Base-by-base conservation (phyloP, 1,140 invertebrate genomes). In the Bombus balteatus region DNA sequence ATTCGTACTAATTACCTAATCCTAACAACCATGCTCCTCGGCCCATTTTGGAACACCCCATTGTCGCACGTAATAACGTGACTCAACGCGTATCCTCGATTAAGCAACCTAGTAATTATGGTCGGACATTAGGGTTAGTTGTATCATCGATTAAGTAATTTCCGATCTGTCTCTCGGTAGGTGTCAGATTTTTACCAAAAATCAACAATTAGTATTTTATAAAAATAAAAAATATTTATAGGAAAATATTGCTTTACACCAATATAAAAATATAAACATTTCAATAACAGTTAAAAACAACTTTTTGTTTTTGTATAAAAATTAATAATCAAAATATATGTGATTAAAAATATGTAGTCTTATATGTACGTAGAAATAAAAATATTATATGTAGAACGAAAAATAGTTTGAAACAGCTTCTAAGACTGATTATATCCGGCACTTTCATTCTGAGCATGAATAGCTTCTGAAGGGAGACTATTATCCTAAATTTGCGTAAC, bases 61-160 rank as follows among this genome's bases (percentile, higher is more conserved):
- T 41, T 73, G 41, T 81, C 39, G 66, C 28, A 13, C 66, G 72
- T 85, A 81, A 85, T 81, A 85, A 89, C 74, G 39, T 68, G n/a
- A 74, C 62, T 74, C 39, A 39, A 76, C 41, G 84, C 66, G 76
- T 57, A 76, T 34, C 53, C 32, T 57, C 82, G 86, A 89, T 89
- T 88, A 89, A 83, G 84, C 83, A 83, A 71, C 37, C 25, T 72
- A 43, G 70, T 89, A 82, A 89, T 89, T 85, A 88, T 59, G 71
- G 22, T 43, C 37, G 34, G 34, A 43, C 10, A 85, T 57, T 85
- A 39, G 72, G 57, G 41, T 62, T 66, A 70, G 68, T 65, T 66
- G 37, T 77, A 43, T 71, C 72, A 53, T 43, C 70, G 70, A 72
- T 72, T 41, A 72, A 41, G 39, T 43, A 28, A 72, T 72, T 72